Evolutionary conservation across 2,113 vertebrate genomes (phyloP).

Genomic region (Gopherus evgoodei): DNA sequence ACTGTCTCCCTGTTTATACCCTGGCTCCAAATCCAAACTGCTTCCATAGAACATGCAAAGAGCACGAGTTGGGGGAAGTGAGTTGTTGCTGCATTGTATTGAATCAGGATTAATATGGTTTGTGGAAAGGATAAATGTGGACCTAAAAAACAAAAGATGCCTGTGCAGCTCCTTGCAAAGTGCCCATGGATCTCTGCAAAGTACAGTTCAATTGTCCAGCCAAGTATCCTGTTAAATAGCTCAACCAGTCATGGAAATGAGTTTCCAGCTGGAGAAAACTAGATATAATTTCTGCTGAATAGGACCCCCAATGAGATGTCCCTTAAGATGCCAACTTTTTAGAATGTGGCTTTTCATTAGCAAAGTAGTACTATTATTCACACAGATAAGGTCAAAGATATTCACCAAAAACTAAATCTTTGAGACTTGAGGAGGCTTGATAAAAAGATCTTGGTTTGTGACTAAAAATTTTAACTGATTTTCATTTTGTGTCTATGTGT

Average conservation of each 20-base stretch:
- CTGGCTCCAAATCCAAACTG: background rate
- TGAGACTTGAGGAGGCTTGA: background rate
- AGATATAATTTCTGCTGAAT: accelerated
- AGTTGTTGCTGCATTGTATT: background rate
- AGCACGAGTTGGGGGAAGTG: background rate
- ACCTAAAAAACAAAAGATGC: background rate
- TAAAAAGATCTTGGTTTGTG: background rate
- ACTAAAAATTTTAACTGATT: background rate
- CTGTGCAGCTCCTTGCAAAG: accelerated
- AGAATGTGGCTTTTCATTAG: accelerated
- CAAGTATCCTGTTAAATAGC: background rate
- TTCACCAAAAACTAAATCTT: background rate
- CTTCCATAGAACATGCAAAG: background rate
- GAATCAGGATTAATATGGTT: background rate
- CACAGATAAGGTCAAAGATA: background rate
- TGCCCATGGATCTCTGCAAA: accelerated
- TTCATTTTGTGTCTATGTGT: background rate
- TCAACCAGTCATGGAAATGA: background rate
- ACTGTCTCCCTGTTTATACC: background rate
- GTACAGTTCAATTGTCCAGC: accelerated
- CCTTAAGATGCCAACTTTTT: background rate
- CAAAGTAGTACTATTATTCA: too few relatives aligned
- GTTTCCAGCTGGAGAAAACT: background rate
- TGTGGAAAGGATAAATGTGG: background rate
- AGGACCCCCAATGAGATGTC: background rate